phyloP scores from a whole-genome alignment of 2,797 vertebrate genomes.

The Mormyrus proboscirostris region DNA sequence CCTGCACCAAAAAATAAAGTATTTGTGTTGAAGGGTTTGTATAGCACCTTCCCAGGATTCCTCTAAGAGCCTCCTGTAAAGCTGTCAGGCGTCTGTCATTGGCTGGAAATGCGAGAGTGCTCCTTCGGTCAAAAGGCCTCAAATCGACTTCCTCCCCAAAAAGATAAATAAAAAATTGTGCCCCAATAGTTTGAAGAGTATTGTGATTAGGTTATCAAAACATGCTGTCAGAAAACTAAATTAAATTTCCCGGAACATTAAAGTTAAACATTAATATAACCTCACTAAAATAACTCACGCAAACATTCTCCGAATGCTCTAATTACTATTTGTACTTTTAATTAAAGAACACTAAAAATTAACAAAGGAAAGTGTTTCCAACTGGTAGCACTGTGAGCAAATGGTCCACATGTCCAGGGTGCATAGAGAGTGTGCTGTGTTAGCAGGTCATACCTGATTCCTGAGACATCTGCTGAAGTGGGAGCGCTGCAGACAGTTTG shows the following conservation, averaged over 20 bases:
- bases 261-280: neutral
- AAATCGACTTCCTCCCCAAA: neutral
- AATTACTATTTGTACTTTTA: neutral
- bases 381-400: neutral
- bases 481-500: neutral
- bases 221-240: neutral
- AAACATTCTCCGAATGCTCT: neutral
- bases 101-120: neutral
- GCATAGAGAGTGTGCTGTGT: neutral
- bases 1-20: neutral
- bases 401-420: neutral
- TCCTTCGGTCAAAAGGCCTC: neutral
- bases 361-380: neutral
- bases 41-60: neutral
- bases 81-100: neutral
- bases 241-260: neutral
- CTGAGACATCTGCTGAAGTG: neutral
- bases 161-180: neutral
- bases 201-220: neutral
- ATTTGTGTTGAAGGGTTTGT: neutral
- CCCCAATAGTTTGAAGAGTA: neutral
- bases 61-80: neutral
- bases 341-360: constrained; percentile 10
- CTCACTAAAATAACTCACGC: neutral
- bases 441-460: neutral